Conservation (phyloP, 2,797 vertebrate species). For the Mionectes olivaceus region DNA sequence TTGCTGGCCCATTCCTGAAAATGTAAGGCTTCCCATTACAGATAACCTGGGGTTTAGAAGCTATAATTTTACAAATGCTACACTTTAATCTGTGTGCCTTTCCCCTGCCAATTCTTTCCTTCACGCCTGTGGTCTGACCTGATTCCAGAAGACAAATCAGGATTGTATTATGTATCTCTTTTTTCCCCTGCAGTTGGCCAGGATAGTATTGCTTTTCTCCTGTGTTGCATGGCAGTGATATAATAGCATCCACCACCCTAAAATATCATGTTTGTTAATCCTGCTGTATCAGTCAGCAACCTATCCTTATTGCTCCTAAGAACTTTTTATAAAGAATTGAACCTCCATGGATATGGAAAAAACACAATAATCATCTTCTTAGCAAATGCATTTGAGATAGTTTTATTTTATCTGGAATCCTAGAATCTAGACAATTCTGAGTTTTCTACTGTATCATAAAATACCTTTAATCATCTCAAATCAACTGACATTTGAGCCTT, state of each 20-base stretch:
- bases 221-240: background rate
- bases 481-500: background rate
- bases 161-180: background rate
- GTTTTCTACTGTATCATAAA: background rate
- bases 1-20: background rate
- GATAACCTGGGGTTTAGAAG: background rate
- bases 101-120: conserved; percentile 11
- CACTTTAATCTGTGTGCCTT: background rate
- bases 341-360: background rate
- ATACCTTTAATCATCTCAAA: background rate
- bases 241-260: background rate
- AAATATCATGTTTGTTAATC: background rate
- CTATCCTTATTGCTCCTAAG: background rate
- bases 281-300: background rate
- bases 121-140: background rate
- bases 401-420: background rate
- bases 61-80: background rate
- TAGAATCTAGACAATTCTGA: background rate
- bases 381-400: background rate
- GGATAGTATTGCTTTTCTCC: background rate
- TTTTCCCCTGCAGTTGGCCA: background rate
- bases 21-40: background rate
- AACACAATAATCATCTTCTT: background rate
- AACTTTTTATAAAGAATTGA: background rate
- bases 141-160: conserved; percentile 15